These are phyloP conservation scores for Cetoscarus ocellatus DNA, from an alignment of 2,797 vertebrate species.

Conservation along the genomic window DNA sequence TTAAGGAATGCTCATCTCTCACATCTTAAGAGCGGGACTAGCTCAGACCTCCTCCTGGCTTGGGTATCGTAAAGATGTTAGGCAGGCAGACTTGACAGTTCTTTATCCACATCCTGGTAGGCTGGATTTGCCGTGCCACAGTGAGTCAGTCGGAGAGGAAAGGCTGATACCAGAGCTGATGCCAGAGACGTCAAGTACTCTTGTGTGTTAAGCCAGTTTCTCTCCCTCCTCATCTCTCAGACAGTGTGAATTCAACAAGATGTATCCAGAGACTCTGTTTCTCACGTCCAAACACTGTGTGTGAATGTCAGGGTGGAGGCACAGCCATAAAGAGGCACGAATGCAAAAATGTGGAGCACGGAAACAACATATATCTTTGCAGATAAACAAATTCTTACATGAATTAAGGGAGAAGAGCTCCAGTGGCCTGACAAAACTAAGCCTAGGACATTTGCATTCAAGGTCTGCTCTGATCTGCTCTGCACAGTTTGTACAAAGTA, in stretches of 20 bases:
- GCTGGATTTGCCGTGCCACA: slow-evolving; percentile 43
- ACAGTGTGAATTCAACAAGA: slow-evolving; percentile 34
- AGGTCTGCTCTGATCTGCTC: neutral
- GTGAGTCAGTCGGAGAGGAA: slow-evolving; percentile 16
- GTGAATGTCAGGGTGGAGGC: slow-evolving; percentile 9
- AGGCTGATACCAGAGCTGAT: slow-evolving; percentile 19
- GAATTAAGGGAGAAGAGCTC: neutral
- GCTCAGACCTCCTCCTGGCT: slow-evolving; percentile 27
- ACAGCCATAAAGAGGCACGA: slow-evolving; percentile 14
- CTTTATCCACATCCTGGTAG: slow-evolving; percentile 42
- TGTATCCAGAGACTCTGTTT: slow-evolving; percentile 22
- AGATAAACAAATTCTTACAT: slow-evolving; percentile 11
- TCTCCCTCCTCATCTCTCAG: slow-evolving; percentile 31
- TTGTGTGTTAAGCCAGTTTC: slow-evolving; percentile 31
- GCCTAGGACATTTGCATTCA: neutral
- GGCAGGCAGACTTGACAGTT: slow-evolving; percentile 32
- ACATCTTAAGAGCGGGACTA: slow-evolving; percentile 10
- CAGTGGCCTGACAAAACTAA: neutral
- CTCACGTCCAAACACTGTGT: slow-evolving; percentile 10
- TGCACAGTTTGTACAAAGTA: neutral
- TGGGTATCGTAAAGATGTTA: slow-evolving; percentile 14
- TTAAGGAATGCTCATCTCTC: slow-evolving; percentile 16
- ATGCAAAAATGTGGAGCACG: slow-evolving; percentile 16
- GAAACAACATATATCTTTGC: neutral
- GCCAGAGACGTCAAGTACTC: slow-evolving; percentile 29